phyloP scores from a whole-genome alignment of 2,797 vertebrate species.

The Nyctibius grandis region DNA sequence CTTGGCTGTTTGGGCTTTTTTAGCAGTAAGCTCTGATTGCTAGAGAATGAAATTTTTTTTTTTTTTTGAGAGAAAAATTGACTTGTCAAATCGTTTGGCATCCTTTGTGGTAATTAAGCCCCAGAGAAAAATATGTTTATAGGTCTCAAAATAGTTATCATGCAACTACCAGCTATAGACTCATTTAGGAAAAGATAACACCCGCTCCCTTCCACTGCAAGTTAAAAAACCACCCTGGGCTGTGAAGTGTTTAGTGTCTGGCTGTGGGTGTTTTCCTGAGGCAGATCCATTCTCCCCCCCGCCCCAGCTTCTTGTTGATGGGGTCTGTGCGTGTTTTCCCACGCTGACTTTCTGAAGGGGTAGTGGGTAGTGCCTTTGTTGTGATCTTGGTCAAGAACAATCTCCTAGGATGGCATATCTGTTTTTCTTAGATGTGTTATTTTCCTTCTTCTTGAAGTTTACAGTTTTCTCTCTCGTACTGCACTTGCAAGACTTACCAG shows the following conservation, averaged over 20 bases:
- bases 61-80: background rate
- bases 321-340: background rate
- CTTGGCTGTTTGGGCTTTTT: background rate
- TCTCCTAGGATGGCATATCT: background rate
- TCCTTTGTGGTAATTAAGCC: slow-evolving; percentile 28
- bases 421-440: background rate
- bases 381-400: background rate
- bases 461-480: background rate
- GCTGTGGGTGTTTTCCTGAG: background rate
- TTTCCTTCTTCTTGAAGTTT: background rate
- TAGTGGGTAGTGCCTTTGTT: background rate
- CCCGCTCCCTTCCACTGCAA: background rate
- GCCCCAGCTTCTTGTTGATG: background rate
- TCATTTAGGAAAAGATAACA: background rate
- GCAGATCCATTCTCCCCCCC: background rate
- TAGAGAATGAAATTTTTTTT: background rate
- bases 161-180: background rate
- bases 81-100: background rate
- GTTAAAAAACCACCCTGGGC: background rate
- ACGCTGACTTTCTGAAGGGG: background rate
- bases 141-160: background rate
- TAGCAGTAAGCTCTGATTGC: background rate
- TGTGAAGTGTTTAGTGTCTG: background rate
- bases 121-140: slow-evolving; percentile 30
- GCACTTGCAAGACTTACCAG: background rate